Percentiles rank a stretch among this genome's conserved stretches.
Conservation (phyloP, 2,888 invertebrate genomes). For the Globia sparganii region DNA sequence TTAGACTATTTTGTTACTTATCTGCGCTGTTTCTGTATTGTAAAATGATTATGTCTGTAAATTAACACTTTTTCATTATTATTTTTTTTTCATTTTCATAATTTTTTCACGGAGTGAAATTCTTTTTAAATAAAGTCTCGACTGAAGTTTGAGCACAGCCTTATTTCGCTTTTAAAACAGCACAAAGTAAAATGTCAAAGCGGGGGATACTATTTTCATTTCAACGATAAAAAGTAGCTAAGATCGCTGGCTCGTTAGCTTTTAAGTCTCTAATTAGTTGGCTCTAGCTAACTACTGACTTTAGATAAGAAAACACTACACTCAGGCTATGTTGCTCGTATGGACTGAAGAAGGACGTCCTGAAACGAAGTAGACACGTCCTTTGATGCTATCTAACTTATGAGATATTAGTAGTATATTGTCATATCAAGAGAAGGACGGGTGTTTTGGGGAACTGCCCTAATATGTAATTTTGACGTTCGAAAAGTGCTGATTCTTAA, state of each 20-base stretch:
- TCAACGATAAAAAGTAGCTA: constrained; percentile 40
- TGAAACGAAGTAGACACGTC: not conserved
- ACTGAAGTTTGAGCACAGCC: not conserved
- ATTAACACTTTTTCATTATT: not conserved
- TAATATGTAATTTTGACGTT: no score
- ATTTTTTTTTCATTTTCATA: not conserved
- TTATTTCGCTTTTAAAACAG: constrained; percentile 30
- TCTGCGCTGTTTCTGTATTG: not conserved
- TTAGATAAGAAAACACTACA: constrained; percentile 28
- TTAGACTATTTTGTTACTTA: not conserved
- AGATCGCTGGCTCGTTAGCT: constrained; percentile 45
- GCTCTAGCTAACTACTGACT: constrained; percentile 29
- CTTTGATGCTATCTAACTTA: not conserved
- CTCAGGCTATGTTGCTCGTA: not conserved
- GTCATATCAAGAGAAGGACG: not conserved
- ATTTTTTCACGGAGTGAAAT: not conserved
- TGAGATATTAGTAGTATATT: not conserved
- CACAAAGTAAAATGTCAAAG: constrained; percentile 49
- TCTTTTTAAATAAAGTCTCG: not conserved
- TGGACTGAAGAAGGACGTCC: not conserved
- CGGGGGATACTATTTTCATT: constrained; percentile 26
- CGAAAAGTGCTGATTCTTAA: not conserved
- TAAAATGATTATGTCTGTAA: not conserved
- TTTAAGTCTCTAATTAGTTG: constrained; percentile 52
- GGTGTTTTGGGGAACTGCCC: not conserved